Evolutionary conservation across 2,113 vertebrate species (phyloP), one percentile per base, ranked within the genome.

Genomic region (Pyrgilauda ruficollis): DNA sequence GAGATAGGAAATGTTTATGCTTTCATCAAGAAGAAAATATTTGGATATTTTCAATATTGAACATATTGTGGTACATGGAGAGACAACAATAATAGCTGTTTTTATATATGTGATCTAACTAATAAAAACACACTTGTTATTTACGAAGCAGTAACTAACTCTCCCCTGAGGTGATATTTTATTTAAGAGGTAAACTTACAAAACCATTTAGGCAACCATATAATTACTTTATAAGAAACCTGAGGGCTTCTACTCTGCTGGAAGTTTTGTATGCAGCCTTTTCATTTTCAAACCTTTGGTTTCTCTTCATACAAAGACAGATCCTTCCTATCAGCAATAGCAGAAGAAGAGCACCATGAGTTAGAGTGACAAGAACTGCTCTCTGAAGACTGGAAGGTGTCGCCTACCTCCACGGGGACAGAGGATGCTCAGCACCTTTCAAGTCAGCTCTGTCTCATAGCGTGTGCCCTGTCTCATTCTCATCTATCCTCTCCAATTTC

Each of bases 161-260:
- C 80, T 87, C 84, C 58, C 84, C 87, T 69, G 35, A 94, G 67
- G 61, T 89, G 77, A 52, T 79, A 62, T 83, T 85, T 96, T 90
- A 84, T 85, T 90, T 85, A 93, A 85, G 75, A 74, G 35, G 59
- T 70, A 87, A 95, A 93, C 67, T 72, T 66, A 69, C 24, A 90
- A 95, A 95, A 58, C 43, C 70, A 83, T 90, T 90, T 86, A 73
- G 61, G 67, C 56, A 83, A 88, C 46, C 20, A 49, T 66, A 64
- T 72, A 93, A 90, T 88, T 77, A 24, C 59, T 94, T 90, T 83
- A 80, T 66, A 73, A 82, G 87, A 77, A 91, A 72, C 52, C 22
- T 31, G 52, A 90, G 70, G 78, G 43, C 24, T 87, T 85, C 62
- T 49, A 39, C 52, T 73, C 20, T 73, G 62, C 41, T 87, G 47